These are phyloP conservation scores for Actinia tenebrosa DNA, from an alignment of 64 coral and sea anemone genomes.

Conservation along the genomic window DNA sequence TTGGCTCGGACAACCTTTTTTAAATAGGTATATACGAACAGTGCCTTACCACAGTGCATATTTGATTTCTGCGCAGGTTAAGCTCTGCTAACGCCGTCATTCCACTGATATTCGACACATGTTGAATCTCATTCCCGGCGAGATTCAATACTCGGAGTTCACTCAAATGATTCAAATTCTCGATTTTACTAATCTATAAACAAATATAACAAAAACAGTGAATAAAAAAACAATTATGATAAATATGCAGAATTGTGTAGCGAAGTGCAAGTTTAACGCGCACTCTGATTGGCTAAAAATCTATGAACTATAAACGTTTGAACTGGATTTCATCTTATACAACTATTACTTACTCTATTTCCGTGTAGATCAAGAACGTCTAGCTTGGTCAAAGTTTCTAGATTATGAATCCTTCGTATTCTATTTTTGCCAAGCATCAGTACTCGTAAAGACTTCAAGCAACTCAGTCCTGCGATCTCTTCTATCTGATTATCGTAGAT, in stretches of 20 bases:
- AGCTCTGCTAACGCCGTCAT: slow-evolving; percentile 84
- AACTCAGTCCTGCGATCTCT: slow-evolving; percentile 75
- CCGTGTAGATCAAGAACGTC: slow-evolving; percentile 97
- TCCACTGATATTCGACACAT: slow-evolving; percentile 67
- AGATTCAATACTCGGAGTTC: slow-evolving; percentile 90
- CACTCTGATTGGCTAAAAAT: too few species aligned
- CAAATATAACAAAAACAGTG: not conserved
- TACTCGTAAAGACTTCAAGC: slow-evolving; percentile 81
- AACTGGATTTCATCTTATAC: too few species aligned
- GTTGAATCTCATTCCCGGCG: slow-evolving; percentile 81
- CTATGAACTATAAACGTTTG: too few species aligned
- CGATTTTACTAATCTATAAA: slow-evolving; percentile 74
- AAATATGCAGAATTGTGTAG: too few species aligned
- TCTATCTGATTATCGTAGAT: slow-evolving; percentile 98
- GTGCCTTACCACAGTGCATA: slow-evolving; percentile 69
- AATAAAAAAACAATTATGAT: not conserved
- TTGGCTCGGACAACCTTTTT: too few species aligned
- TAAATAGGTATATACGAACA: not conserved
- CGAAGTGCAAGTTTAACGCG: too few species aligned
- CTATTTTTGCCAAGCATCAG: slow-evolving; percentile 94
- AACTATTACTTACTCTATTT: slow-evolving; percentile 62
- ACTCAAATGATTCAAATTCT: slow-evolving; percentile 80
- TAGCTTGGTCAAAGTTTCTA: slow-evolving; percentile 89
- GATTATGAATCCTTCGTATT: slow-evolving; percentile 82
- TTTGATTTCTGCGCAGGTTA: slow-evolving; percentile 93